These are phyloP conservation scores for Apostichopus parvimensis DNA, from an alignment of 35 echinoderm and acorn worm genomes.

Conservation along the genomic window DNA sequence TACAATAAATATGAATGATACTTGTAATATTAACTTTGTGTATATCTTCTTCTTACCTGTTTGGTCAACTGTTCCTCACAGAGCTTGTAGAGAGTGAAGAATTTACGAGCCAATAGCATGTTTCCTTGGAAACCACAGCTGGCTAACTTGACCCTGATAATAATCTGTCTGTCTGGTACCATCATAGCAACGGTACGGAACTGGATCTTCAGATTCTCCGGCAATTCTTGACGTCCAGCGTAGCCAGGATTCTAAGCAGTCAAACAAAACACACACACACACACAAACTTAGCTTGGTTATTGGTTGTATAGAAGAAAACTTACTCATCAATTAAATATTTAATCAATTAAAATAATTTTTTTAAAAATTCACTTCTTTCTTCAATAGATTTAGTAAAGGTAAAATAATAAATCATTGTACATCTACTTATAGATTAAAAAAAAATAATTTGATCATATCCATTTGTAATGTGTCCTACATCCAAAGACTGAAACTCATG, in stretches of 20 bases:
- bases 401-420: too few species aligned
- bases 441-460: too few species aligned
- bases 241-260: constrained; percentile 85
- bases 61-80: constrained; percentile 99
- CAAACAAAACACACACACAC: neutral
- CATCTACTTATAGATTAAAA: too few species aligned
- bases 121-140: constrained; percentile 98
- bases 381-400: too few species aligned
- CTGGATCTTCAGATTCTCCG: constrained; percentile 97
- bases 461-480: too few species aligned
- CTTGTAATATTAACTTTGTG: neutral
- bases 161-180: constrained; percentile 98
- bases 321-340: too few species aligned
- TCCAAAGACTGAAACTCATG: too few species aligned
- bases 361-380: too few species aligned
- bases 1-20: too few species aligned
- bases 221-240: constrained; percentile 93
- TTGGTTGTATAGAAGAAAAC: too few species aligned
- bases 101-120: constrained; percentile 88
- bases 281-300: too few species aligned
- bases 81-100: constrained; percentile 98
- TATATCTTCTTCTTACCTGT: constrained; percentile 59
- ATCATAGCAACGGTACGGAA: constrained; percentile 99
- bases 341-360: too few species aligned
- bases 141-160: constrained; percentile 95